Conservation (phyloP, 2,113 vertebrate species). For the Ia io region DNA sequence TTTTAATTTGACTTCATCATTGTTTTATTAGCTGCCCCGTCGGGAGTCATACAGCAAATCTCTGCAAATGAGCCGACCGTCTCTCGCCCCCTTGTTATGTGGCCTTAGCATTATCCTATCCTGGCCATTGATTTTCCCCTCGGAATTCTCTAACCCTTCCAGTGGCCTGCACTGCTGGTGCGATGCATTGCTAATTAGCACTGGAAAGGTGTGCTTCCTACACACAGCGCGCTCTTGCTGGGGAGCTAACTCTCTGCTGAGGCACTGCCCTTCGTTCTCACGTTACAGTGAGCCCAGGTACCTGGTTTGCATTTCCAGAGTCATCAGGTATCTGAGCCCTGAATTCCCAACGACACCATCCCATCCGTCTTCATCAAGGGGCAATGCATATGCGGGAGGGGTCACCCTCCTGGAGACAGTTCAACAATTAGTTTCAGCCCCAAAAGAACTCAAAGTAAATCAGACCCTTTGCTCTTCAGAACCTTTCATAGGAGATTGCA, state of each 20-base stretch:
- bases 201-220: constrained; percentile 62
- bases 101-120: constrained; percentile 52
- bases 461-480: constrained; percentile 60
- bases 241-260: constrained; percentile 69
- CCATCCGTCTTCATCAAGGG: constrained; percentile 76
- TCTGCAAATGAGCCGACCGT: constrained; percentile 13
- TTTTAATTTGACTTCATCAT: constrained; percentile 28
- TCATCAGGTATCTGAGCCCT: constrained; percentile 66
- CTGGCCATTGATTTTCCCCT: constrained; percentile 68
- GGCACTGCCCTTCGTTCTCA: constrained; percentile 71
- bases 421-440: constrained; percentile 75
- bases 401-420: constrained; percentile 75
- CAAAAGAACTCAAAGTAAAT: constrained; percentile 72
- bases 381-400: constrained; percentile 76
- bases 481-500: background rate
- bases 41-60: background rate
- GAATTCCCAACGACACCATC: constrained; percentile 72
- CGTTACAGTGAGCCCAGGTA: constrained; percentile 66
- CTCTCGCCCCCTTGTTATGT: background rate
- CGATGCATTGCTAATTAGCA: constrained; percentile 57
- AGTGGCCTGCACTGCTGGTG: constrained; percentile 49
- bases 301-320: constrained; percentile 59
- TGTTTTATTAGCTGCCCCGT: background rate
- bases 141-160: constrained; percentile 65
- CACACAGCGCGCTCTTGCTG: background rate